Evolutionary conservation across 92 coral and sea anemone species (phyloP).

Genomic region (Phenganax marumi): DNA sequence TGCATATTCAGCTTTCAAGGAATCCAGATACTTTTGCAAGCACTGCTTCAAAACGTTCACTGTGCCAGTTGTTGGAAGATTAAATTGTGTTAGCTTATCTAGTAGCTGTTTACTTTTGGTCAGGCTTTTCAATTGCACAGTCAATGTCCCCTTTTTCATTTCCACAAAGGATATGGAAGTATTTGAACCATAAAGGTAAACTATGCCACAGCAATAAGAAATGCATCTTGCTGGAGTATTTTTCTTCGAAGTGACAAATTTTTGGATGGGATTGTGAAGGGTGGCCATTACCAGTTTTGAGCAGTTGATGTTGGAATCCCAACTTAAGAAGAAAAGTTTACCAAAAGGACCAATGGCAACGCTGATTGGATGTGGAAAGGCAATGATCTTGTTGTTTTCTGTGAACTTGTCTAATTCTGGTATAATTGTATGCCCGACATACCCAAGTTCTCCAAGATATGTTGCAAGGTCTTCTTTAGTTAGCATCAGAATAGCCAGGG

Average conservation of each 20-base stretch:
- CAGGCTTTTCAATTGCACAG: no score
- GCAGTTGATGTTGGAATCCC: constrained; percentile 3
- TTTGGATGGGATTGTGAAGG: constrained; percentile 46
- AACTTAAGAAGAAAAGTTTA: constrained; percentile 13
- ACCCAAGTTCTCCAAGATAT: constrained; percentile 30
- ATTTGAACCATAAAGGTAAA: constrained; percentile 42
- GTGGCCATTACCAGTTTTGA: constrained; percentile 28
- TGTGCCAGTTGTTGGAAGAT: no score
- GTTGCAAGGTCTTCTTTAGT: constrained; percentile 30
- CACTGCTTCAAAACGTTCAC: no score
- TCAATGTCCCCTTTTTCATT: no score
- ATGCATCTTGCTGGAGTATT: constrained; percentile 31
- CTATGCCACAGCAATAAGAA: background rate
- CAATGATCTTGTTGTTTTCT: constrained; percentile 35
- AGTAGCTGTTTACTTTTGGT: no score
- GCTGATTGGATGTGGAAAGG: constrained; percentile 41
- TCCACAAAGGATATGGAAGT: constrained; percentile 30
- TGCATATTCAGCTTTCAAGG: no score
- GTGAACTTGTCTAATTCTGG: constrained; percentile 52
- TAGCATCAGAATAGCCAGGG: constrained; percentile 38
- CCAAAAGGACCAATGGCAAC: constrained; percentile 35
- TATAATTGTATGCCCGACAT: constrained; percentile 37
- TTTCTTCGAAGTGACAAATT: constrained; percentile 33
- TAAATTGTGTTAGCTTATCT: no score
- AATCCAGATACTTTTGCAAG: no score